These are phyloP conservation scores for Ectemnius cavifrons DNA, from an alignment of 2,888 invertebrate genomes.

Conservation along the genomic window DNA sequence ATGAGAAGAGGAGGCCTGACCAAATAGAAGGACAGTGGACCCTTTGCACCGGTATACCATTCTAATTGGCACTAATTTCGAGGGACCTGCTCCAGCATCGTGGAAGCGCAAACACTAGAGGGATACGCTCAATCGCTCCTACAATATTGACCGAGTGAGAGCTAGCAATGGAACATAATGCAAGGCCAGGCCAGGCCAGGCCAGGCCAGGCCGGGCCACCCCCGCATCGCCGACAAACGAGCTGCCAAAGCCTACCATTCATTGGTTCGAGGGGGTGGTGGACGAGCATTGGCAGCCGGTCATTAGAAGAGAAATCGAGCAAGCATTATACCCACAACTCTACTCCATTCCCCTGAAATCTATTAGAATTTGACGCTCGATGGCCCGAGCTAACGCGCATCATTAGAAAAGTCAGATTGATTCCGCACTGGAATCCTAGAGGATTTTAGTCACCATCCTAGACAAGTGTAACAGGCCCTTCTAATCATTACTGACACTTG, in stretches of 20 bases:
- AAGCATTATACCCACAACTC: slow-evolving; percentile 15
- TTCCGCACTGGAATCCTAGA: no score
- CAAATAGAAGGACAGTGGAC: background rate
- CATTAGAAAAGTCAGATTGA: no score
- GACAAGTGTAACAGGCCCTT: no score
- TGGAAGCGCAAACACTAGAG: slow-evolving; percentile 72
- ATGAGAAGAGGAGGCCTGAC: background rate
- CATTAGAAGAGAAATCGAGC: slow-evolving; percentile 65
- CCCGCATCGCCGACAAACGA: slow-evolving; percentile 59
- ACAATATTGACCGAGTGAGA: slow-evolving; percentile 74
- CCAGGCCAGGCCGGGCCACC: slow-evolving; percentile 55
- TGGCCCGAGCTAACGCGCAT: no score
- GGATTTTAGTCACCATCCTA: no score
- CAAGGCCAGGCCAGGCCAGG: slow-evolving; percentile 10
- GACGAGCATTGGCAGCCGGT: slow-evolving; percentile 74
- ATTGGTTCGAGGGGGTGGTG: slow-evolving; percentile 43
- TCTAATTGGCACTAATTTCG: slow-evolving; percentile 76
- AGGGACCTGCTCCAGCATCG: slow-evolving; percentile 63
- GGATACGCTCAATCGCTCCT: slow-evolving; percentile 71
- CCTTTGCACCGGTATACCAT: slow-evolving; percentile 46
- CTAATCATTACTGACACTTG: no score
- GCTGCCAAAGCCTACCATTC: slow-evolving; percentile 65
- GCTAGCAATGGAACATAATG: slow-evolving; percentile 72
- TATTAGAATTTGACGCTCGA: no score
- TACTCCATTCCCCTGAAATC: background rate